A percentile compares a stretch with the other conserved stretches of the same genome.
Conservation (phyloP, 2,113 vertebrate species). For the Siniperca knerii region DNA sequence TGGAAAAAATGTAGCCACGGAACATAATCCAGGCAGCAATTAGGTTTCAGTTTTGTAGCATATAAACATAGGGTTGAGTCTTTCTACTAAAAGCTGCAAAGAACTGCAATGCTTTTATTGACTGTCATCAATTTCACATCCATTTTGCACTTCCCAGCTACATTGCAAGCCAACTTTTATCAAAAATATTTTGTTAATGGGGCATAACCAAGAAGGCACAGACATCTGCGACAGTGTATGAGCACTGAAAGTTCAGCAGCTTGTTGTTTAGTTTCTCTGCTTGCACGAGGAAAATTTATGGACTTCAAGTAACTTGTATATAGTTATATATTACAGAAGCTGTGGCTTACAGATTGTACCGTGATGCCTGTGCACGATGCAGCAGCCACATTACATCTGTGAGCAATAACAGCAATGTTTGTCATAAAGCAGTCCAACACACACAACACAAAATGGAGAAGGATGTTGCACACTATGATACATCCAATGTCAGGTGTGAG, state of each 20-base stretch:
- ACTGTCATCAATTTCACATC: neutral
- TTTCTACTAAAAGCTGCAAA: conserved; percentile 2
- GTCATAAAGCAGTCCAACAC: conserved; percentile 2
- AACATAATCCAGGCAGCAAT: neutral
- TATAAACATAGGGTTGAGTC: neutral
- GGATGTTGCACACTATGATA: neutral
- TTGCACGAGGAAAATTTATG: neutral
- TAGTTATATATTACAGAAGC: neutral
- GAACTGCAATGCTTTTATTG: neutral
- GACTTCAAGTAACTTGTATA: neutral
- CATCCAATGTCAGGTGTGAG: conserved; percentile 52
- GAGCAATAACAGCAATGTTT: conserved; percentile 2
- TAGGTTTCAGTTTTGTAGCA: neutral
- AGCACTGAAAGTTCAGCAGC: neutral
- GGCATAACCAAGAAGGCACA: neutral
- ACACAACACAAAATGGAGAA: neutral
- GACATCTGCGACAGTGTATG: neutral
- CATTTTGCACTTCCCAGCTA: neutral
- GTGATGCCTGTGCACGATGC: neutral
- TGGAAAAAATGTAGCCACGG: neutral
- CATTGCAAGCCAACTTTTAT: neutral
- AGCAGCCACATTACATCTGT: neutral
- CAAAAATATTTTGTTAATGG: neutral
- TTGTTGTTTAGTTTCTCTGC: neutral
- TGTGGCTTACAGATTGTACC: neutral